These are phyloP conservation scores for Cairina moschata DNA, from an alignment of 2,113 vertebrate genomes.

Conservation along the genomic window DNA sequence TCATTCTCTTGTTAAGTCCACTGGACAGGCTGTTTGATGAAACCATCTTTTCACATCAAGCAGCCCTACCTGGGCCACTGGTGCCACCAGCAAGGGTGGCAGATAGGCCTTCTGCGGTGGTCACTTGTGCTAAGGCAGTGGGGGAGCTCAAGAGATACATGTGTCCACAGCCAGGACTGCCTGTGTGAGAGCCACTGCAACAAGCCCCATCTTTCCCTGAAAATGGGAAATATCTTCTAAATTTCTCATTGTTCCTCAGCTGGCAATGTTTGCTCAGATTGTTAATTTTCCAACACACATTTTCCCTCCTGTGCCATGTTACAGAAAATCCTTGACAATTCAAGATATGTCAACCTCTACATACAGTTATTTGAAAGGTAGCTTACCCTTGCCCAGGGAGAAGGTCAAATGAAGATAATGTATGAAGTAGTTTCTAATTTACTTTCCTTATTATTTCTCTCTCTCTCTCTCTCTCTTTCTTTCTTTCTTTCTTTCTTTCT, in stretches of 20 bases:
- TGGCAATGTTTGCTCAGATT: not conserved
- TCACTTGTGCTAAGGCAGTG: not conserved
- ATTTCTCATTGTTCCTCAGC: not conserved
- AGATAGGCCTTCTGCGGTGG: not conserved
- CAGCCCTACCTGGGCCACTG: not conserved
- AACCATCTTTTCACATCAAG: not conserved
- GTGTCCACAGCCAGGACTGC: not conserved
- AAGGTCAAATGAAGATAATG: not conserved
- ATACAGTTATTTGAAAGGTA: not conserved
- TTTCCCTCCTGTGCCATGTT: not conserved
- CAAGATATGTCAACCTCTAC: not conserved
- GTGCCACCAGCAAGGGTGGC: accelerated
- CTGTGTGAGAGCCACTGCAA: not conserved
- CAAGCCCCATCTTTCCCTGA: not conserved
- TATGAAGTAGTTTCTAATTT: not conserved
- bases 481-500: too few relatives aligned
- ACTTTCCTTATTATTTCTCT: too few relatives aligned
- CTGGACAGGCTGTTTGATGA: too few relatives aligned
- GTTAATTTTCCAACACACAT: not conserved
- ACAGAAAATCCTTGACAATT: not conserved
- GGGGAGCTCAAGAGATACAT: not conserved
- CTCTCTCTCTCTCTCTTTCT: too few relatives aligned
- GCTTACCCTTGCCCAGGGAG: not conserved
- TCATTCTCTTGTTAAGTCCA: not conserved
- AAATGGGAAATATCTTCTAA: not conserved